phyloP scores from a whole-genome alignment of 2,113 vertebrate species.

The Chauna torquata region DNA sequence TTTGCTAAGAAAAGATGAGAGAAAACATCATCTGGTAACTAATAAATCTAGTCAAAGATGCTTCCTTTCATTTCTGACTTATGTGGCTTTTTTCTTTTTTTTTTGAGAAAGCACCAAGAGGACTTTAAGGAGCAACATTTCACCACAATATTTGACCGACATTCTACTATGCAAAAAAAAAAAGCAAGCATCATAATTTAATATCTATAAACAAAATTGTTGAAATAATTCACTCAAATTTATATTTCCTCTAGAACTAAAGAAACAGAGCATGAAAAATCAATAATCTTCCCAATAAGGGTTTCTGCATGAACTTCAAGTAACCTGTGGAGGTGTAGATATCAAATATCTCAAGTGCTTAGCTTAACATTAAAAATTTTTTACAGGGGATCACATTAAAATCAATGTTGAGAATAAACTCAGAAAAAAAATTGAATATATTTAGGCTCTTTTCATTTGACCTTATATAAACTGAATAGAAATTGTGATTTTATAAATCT shows the following conservation, averaged over 20 bases:
- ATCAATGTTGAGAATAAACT: background rate
- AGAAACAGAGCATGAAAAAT: background rate
- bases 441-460: background rate
- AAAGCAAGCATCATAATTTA: background rate
- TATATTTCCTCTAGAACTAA: background rate
- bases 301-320: background rate
- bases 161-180: background rate
- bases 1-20: background rate
- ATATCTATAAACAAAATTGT: background rate
- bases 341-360: background rate
- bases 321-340: background rate
- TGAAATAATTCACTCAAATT: background rate
- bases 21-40: background rate
- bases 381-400: background rate
- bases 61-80: background rate
- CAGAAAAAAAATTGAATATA: background rate
- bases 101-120: background rate
- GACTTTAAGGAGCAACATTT: background rate
- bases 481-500: background rate
- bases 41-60: background rate
- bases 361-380: background rate
- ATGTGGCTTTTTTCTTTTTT: background rate
- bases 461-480: background rate
- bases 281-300: background rate
- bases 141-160: background rate